Evolutionary conservation across 1,140 invertebrate species (phyloP), one percentile per base, ranked within the genome.

Genomic region (Trachymyrmex septentrionalis): DNA sequence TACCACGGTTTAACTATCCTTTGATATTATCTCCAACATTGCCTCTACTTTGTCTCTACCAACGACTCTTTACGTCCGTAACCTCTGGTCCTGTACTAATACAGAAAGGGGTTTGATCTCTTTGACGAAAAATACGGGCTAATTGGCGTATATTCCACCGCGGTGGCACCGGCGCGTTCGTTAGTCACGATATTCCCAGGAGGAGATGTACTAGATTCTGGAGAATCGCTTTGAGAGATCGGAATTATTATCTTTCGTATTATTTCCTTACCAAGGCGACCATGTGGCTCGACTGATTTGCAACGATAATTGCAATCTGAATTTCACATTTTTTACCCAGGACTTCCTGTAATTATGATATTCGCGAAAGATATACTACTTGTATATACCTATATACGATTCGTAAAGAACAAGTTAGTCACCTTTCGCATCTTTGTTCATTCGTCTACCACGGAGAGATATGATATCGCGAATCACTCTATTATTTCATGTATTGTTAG

Each of bases 71-170:
- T 84, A 84, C 69, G 80, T 48, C 24, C 55, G 69, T 72, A 82
- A 82, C 80, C 67, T 82, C 80, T 73, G 69, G 67, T 73, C 27
- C 69, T 61, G 38, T 73, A 75, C 80, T 84, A 84, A 84, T 84
- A 63, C 69, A 84, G 80, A 73, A 84, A 61, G n/a, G 57, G 69
- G 69, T 84, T 84, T 84, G 80, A 84, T 84, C 80, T 84, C 80
- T 84, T 84, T 84, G 69, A 84, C 69, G 80, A 84, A 84, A 84
- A 84, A 84, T 84, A 84, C 80, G 69, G 24, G 69, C 80, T 84
- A 84, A 84, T 84, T 84, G 80, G 80, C 80, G 80, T 84, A 38
- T 84, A 84, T 75, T 71, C 78, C 66, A 24, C 69, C 38, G 69
- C 69, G 80, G 38, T 71, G 21, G 21, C 50, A 71, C 24, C 44